Conservation (phyloP, 2,797 vertebrate species). For the Urosaurus nigricauda region DNA sequence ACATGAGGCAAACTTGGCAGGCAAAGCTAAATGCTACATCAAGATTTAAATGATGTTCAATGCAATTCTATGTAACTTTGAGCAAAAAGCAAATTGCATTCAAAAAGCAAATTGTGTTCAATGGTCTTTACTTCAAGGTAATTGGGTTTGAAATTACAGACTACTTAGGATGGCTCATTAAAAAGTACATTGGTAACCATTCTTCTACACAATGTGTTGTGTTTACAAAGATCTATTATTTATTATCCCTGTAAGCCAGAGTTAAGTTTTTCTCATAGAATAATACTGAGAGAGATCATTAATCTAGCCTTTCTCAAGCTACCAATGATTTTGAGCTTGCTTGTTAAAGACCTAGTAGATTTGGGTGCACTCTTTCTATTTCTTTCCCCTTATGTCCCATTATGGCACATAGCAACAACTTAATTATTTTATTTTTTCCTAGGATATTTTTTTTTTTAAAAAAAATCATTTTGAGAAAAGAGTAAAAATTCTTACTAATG, state of each 20-base stretch:
- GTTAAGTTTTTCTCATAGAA: conserved; percentile 31
- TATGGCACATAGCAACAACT: not conserved
- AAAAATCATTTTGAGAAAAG: too few relatives aligned
- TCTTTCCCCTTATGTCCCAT: not conserved
- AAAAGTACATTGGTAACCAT: not conserved
- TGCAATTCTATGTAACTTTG: not conserved
- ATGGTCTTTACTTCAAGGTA: not conserved
- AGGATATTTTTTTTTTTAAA: too few relatives aligned
- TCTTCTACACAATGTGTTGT: not conserved
- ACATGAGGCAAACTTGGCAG: not conserved
- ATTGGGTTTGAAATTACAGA: not conserved
- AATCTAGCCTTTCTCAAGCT: conserved; percentile 30
- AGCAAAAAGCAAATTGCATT: not conserved
- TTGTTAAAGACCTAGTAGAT: conserved; percentile 18
- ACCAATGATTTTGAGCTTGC: conserved; percentile 24
- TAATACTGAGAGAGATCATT: conserved; percentile 18
- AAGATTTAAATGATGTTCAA: not conserved
- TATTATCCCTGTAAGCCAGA: not conserved
- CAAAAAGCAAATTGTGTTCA: not conserved
- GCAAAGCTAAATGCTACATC: not conserved
- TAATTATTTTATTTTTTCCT: not conserved
- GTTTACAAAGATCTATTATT: not conserved
- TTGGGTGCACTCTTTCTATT: not conserved
- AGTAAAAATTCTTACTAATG: too few relatives aligned
- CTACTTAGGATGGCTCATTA: not conserved